These are phyloP conservation scores for Drosophila lacertosa DNA, from an alignment of 1,140 invertebrate species.

Conservation along the genomic window DNA sequence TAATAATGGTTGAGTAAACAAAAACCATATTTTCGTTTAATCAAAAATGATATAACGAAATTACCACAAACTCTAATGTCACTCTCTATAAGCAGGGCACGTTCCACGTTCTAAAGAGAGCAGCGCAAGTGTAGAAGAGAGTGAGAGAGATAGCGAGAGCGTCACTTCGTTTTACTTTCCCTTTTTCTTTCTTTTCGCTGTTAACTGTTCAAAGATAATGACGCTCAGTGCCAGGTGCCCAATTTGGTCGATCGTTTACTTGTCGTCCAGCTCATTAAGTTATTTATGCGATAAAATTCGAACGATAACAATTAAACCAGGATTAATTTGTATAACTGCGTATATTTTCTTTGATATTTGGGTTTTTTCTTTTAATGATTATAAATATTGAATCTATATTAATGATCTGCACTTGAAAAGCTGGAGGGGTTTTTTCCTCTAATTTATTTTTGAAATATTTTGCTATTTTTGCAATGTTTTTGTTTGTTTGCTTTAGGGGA, in stretches of 20 bases:
- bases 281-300: background rate
- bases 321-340: conserved; percentile 4
- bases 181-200: conserved; percentile 16
- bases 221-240: conserved; percentile 10
- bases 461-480: conserved; percentile 8
- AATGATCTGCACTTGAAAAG: conserved; percentile 27
- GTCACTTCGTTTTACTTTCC: conserved; percentile 25
- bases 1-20: conserved; percentile 19
- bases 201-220: conserved; percentile 11
- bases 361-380: background rate
- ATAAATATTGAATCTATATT: conserved; percentile 12
- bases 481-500: conserved; percentile 3
- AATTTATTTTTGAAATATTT: background rate
- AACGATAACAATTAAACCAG: conserved; percentile 2
- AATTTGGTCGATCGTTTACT: conserved; percentile 16
- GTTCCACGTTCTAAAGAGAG: conserved; percentile 9
- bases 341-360: conserved; percentile 21
- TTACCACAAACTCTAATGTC: conserved; percentile 4
- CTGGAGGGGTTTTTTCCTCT: conserved; percentile 6
- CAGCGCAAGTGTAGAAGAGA: background rate
- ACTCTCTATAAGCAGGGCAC: conserved; percentile 24
- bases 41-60: conserved; percentile 28
- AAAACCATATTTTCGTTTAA: conserved; percentile 15
- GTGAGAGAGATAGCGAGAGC: conserved; percentile 11
- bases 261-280: background rate